These are phyloP conservation scores for Loriculus beryllinus DNA, from an alignment of 2,797 vertebrate genomes.

Conservation along the genomic window DNA sequence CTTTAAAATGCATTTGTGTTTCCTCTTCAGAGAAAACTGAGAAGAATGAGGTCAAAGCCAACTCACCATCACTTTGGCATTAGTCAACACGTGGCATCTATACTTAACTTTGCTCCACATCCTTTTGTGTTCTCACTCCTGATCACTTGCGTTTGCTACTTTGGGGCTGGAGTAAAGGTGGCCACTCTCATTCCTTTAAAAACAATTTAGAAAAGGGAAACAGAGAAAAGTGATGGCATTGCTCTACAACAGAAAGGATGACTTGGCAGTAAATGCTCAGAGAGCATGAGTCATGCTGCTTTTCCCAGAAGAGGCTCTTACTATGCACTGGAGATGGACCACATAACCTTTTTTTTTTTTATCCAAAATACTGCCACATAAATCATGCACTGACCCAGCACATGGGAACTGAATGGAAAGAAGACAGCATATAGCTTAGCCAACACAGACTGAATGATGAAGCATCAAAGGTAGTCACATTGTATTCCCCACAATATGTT, in stretches of 20 bases:
- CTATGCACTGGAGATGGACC: background rate
- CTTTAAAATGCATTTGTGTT: background rate
- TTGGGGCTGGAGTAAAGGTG: background rate
- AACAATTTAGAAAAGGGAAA: background rate
- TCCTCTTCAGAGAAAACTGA: constrained; percentile 13
- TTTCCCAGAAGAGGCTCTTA: background rate
- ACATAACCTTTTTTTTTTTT: background rate
- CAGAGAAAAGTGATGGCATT: background rate
- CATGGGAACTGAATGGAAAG: background rate
- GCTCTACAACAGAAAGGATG: background rate
- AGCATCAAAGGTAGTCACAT: constrained; percentile 26
- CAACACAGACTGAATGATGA: background rate
- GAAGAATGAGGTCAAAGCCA: background rate
- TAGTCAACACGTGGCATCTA: background rate
- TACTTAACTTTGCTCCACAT: background rate
- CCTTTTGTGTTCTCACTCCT: background rate
- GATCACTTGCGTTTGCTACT: background rate
- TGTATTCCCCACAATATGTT: constrained; percentile 20
- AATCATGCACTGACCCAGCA: background rate
- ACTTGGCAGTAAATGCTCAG: background rate
- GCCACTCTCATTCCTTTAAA: background rate
- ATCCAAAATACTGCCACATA: background rate
- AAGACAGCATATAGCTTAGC: background rate
- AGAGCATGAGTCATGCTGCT: background rate
- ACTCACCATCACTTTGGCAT: background rate